These are phyloP conservation scores for Protomyctophum bolini DNA, from an alignment of 2,113 vertebrate species.

Conservation along the genomic window DNA sequence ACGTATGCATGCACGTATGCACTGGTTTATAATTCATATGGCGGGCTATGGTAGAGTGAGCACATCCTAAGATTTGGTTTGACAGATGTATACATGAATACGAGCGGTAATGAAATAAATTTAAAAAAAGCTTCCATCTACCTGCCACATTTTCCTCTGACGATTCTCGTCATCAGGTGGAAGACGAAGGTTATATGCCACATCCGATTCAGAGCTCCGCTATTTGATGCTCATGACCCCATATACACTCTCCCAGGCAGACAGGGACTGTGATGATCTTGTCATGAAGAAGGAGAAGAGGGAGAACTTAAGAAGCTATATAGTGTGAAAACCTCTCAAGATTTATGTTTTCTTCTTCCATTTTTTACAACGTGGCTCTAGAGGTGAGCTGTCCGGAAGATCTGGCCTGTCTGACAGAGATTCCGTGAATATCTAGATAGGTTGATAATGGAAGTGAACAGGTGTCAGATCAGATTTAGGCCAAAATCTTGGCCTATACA, in stretches of 20 bases:
- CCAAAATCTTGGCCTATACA: no score
- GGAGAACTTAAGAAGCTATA: no score
- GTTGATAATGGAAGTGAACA: no score
- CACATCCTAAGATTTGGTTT: constrained; percentile 53
- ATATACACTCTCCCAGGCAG: not conserved
- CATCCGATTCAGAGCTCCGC: not conserved
- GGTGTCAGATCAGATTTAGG: no score
- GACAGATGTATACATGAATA: constrained; percentile 68
- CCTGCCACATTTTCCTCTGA: constrained; percentile 26
- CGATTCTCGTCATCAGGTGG: constrained; percentile 25
- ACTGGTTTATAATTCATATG: constrained; percentile 66
- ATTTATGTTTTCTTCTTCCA: no score
- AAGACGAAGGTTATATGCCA: not conserved
- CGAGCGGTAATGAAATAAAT: constrained; percentile 31
- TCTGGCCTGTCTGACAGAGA: no score
- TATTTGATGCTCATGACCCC: not conserved
- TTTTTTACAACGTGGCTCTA: no score
- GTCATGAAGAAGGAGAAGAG: no score
- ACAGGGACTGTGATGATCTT: not conserved
- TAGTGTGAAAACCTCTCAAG: no score
- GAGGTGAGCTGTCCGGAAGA: no score
- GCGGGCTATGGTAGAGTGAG: constrained; percentile 58
- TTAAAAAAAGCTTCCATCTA: constrained; percentile 22
- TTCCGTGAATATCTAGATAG: no score
- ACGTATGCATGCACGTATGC: constrained; percentile 43